A percentile compares a stretch with the other conserved stretches of the same genome.
Evolutionary conservation across 2,797 vertebrate species (phyloP).

Genomic region (Scolopax bukidnonensis): DNA sequence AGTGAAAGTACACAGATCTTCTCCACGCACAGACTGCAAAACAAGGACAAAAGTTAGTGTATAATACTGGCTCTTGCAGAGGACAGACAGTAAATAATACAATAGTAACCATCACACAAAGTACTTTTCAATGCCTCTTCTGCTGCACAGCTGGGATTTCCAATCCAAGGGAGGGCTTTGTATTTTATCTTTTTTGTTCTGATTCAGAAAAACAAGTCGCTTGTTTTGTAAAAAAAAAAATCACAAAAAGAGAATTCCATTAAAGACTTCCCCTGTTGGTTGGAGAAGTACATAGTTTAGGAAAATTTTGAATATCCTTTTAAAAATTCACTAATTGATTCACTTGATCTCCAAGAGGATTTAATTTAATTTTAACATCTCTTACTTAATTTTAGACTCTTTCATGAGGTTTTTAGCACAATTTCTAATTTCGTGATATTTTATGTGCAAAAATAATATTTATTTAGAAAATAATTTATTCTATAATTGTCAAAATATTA

Average conservation of each 20-base stretch:
- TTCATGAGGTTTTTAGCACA: background rate
- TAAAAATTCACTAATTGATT: background rate
- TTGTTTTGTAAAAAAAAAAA: background rate
- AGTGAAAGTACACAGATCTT: background rate
- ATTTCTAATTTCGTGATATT: background rate
- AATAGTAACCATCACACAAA: background rate
- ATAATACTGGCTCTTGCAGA: background rate
- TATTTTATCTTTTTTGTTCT: background rate
- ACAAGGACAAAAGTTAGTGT: background rate
- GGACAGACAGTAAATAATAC: background rate
- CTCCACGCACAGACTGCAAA: background rate
- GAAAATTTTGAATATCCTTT: background rate
- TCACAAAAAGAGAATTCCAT: background rate
- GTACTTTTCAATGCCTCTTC: background rate
- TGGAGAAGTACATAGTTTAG: background rate
- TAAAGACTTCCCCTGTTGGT: background rate
- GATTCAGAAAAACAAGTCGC: background rate
- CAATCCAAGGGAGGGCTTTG: rapidly evolving
- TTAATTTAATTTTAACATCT: background rate
- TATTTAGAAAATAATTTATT: background rate
- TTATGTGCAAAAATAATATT: background rate
- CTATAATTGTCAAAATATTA: background rate
- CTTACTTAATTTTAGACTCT: background rate
- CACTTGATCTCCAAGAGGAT: background rate
- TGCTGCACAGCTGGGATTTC: background rate